phyloP scores from a whole-genome alignment of 2,888 invertebrate genomes.

The Doris montereyensis region DNA sequence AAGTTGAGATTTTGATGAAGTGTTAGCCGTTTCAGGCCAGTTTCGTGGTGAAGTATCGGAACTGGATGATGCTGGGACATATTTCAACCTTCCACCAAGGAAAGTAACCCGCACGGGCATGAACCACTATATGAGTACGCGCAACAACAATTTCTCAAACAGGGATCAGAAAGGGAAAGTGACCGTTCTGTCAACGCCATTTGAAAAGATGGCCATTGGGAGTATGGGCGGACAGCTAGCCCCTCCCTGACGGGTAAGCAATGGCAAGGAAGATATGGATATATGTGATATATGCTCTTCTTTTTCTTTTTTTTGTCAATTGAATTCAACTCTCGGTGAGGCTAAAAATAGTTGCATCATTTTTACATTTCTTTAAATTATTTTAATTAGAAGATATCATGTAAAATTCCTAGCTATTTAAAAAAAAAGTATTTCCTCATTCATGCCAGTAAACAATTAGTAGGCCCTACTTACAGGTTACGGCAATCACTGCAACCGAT shows the following conservation, averaged over 20 bases:
- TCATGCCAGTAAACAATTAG: no score
- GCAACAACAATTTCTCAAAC: constrained; percentile 73
- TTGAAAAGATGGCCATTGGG: constrained; percentile 57
- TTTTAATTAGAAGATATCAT: no score
- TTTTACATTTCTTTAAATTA: no score
- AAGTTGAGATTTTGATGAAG: neutral
- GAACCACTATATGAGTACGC: constrained; percentile 69
- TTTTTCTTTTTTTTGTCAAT: no score
- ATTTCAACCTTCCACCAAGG: constrained; percentile 69
- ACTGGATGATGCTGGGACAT: constrained; percentile 70
- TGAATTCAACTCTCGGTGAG: no score
- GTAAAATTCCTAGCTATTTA: no score
- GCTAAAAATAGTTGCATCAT: no score
- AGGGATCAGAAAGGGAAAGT: constrained; percentile 71
- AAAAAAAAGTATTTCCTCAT: no score
- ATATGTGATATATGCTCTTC: no score
- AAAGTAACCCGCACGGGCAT: constrained; percentile 57
- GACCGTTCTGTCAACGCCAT: constrained; percentile 49
- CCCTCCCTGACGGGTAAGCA: constrained; percentile 58
- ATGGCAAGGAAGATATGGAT: no score
- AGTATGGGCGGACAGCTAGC: constrained; percentile 64
- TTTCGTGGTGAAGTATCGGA: constrained; percentile 65
- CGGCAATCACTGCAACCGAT: no score
- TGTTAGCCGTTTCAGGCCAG: constrained; percentile 52
- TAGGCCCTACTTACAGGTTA: no score